These are phyloP conservation scores for Ephialtes manifestator DNA, from an alignment of 2,888 invertebrate species.

Conservation along the genomic window DNA sequence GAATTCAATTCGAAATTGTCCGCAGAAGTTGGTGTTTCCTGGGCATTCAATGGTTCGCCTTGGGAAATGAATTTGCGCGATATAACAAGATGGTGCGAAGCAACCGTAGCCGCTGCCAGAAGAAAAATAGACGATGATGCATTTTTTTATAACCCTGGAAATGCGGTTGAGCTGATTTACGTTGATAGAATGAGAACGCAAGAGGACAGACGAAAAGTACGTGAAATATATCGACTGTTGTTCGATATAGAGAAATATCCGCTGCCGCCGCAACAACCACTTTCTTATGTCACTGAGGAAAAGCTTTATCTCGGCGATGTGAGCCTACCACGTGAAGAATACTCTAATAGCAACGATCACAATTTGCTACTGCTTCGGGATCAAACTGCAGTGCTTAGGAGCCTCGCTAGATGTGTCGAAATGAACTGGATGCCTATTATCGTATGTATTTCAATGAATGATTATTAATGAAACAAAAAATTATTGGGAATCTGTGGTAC, in stretches of 20 bases:
- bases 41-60: slow-evolving; percentile 95
- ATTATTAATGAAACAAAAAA: not conserved
- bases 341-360: slow-evolving; percentile 83
- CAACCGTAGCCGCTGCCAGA: slow-evolving; percentile 86
- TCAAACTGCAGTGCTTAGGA: slow-evolving; percentile 91
- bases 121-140: not conserved
- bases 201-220: slow-evolving; percentile 92
- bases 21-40: slow-evolving; percentile 89
- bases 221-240: slow-evolving; percentile 53
- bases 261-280: slow-evolving; percentile 86
- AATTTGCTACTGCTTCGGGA: slow-evolving; percentile 86
- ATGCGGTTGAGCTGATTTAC: slow-evolving; percentile 93
- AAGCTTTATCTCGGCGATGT: slow-evolving; percentile 90
- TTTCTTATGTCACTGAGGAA: slow-evolving; percentile 88
- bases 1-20: slow-evolving; percentile 91
- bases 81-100: slow-evolving; percentile 96
- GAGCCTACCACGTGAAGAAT: slow-evolving; percentile 85
- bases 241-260: slow-evolving; percentile 85
- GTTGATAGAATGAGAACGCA: slow-evolving; percentile 94
- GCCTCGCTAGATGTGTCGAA: slow-evolving; percentile 94
- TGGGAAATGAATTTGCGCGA: slow-evolving; percentile 99
- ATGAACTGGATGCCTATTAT: slow-evolving; percentile 97
- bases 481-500: not conserved
- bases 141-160: slow-evolving; percentile 87
- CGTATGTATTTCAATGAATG: slow-evolving; percentile 86